A percentile compares a stretch with the other conserved stretches of the same genome.
Evolutionary conservation across 1,140 invertebrate species (phyloP).

Genomic region (Drosophila parabipectinata): DNA sequence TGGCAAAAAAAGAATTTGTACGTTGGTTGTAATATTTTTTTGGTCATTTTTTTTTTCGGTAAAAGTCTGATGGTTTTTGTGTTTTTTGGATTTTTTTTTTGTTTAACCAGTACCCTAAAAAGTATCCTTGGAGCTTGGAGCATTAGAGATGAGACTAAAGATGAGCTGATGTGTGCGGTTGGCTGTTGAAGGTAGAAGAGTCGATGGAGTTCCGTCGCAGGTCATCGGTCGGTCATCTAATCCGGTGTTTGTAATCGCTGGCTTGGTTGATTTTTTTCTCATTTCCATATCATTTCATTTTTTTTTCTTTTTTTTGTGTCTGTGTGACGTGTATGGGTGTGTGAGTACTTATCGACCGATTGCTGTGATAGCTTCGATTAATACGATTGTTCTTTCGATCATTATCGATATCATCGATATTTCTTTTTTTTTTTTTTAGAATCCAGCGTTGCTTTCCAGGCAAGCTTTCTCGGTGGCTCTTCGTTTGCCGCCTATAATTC

Average conservation of each 20-base stretch:
- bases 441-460: constrained; percentile 50
- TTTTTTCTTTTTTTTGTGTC: background rate
- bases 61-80: constrained; percentile 31
- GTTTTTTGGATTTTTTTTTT: constrained; percentile 33
- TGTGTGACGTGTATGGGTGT: constrained; percentile 36
- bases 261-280: background rate
- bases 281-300: constrained; percentile 2
- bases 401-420: constrained; percentile 20
- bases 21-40: constrained; percentile 42
- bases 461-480: constrained; percentile 35
- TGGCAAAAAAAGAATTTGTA: constrained; percentile 47
- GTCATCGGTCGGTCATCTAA: constrained; percentile 25
- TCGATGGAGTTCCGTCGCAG: constrained; percentile 17
- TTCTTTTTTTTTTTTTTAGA: constrained; percentile 1
- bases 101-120: constrained; percentile 72
- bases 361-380: constrained; percentile 9
- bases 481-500: constrained; percentile 17
- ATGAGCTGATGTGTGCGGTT: constrained; percentile 6
- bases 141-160: constrained; percentile 14
- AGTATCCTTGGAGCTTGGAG: constrained; percentile 45
- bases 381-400: constrained; percentile 18
- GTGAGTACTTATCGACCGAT: constrained; percentile 30
- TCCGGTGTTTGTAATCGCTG: constrained; percentile 12
- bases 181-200: constrained; percentile 10
- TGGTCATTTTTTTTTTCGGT: constrained; percentile 37